Base-by-base conservation (phyloP, 1,140 invertebrate species). In the Lordiphosa mommai region DNA sequence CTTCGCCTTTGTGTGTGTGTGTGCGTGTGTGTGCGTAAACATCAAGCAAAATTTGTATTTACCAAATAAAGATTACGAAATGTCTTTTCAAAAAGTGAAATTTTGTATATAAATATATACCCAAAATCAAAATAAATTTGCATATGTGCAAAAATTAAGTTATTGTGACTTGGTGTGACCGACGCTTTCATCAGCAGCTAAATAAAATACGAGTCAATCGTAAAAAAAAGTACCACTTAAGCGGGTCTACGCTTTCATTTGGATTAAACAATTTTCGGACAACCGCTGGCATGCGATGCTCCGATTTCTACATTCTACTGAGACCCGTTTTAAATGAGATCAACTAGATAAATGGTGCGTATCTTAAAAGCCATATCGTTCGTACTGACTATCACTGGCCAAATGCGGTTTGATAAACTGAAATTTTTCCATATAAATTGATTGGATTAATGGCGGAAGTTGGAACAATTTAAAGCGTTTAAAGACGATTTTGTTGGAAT, bases 331-430 rank as follows among this genome's bases (percentile, higher is more conserved):
- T 84, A 52, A 80, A 80, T 80, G 76, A 82, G 66, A 80, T 80
- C 73, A 80, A 80, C 71, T 80, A 80, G 76, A 80, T 80, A 80
- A 80, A 80, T 80, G 76, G 76, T 80, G 66, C 67, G 76, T 80
- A 80, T 80, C 76, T 76, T 64, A n/a, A 41, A 59, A 23, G 20
- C 40, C 37, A 50, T 13, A 6, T 61, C 17, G 12, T 52, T 12
- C 6, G 8, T 55, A 10, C 23, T 3, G 1, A 27, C 4, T 32
- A n/a, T 6, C 37, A 27, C 23, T 27, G 4, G 4, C 40, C 40
- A 38, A 66, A 58, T 67, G 23, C 0, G 20, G 2, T 20, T 53
- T 68, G 48, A 69, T 68, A 60, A 60, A 69, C 68, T 33, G 37
- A 58, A 37, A 53, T 33, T 13, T 27, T 66, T 27, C 10, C 14